Percentiles rank a stretch among this genome's conserved stretches.
phyloP scores from a whole-genome alignment of 2,113 vertebrate genomes.

The Oncorhynchus mykiss region DNA sequence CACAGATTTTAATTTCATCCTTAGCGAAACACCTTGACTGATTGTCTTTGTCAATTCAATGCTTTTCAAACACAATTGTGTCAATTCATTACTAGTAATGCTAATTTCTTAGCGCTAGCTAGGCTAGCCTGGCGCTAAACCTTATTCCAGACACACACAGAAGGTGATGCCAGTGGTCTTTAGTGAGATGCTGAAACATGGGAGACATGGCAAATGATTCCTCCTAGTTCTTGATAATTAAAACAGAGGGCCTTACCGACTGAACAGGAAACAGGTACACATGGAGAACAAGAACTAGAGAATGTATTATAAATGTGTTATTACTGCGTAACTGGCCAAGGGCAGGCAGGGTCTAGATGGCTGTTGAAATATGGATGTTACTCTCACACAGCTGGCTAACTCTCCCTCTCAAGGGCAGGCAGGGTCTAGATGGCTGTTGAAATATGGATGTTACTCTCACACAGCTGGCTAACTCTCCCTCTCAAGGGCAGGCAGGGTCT shows the following conservation, averaged over 20 bases:
- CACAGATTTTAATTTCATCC: slow-evolving; percentile 74
- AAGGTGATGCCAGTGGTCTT: slow-evolving; percentile 72
- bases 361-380: slow-evolving; percentile 72
- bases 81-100: slow-evolving; percentile 65
- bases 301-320: slow-evolving; percentile 78
- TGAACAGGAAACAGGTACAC: slow-evolving; percentile 60
- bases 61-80: slow-evolving; percentile 72
- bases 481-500: slow-evolving; percentile 71
- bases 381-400: slow-evolving; percentile 60
- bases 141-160: slow-evolving; percentile 17
- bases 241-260: slow-evolving; percentile 56
- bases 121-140: slow-evolving; percentile 46
- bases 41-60: slow-evolving; percentile 73
- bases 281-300: slow-evolving; percentile 67
- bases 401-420: slow-evolving; percentile 56
- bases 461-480: slow-evolving; percentile 59
- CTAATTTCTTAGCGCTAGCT: slow-evolving; percentile 60
- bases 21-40: slow-evolving; percentile 69
- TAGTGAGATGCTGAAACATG: slow-evolving; percentile 64
- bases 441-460: slow-evolving; percentile 69
- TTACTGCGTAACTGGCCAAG: slow-evolving; percentile 72
- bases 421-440: slow-evolving; percentile 72
- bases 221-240: slow-evolving; percentile 72
- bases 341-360: slow-evolving; percentile 68
- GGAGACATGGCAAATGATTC: slow-evolving; percentile 69